These are phyloP conservation scores for Montipora foliosa DNA, from an alignment of 64 coral and sea anemone species.

Conservation along the genomic window DNA sequence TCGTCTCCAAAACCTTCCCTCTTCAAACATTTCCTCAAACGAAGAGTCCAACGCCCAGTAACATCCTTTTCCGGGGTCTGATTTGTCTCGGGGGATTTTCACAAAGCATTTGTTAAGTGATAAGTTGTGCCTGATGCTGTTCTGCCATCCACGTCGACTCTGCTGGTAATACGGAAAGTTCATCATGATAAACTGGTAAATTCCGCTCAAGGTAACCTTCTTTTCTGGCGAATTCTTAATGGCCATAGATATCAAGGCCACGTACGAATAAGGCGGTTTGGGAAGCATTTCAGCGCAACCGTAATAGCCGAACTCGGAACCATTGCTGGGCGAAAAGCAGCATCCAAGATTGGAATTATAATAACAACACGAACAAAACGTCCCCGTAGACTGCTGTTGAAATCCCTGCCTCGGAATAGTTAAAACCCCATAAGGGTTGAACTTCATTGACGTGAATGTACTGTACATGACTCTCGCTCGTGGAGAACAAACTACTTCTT, in stretches of 20 bases:
- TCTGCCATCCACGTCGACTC: conserved; percentile 97
- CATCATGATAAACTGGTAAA: conserved; percentile 97
- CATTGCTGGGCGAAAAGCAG: conserved; percentile 55
- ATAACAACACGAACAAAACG: conserved; percentile 38
- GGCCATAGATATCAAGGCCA: conserved; percentile 99
- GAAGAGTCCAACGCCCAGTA: conserved; percentile 95
- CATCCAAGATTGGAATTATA: conserved; percentile 30
- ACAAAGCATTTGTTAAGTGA: conserved; percentile 97
- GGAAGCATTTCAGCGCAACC: conserved; percentile 64
- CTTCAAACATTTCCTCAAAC: conserved; percentile 98
- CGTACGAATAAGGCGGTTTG: conserved; percentile 97
- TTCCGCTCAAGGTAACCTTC: conserved; percentile 91
- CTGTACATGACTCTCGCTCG: neutral
- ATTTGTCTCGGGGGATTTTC: conserved; percentile 91
- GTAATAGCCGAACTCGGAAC: conserved; percentile 48
- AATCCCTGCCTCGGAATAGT: conserved; percentile 1
- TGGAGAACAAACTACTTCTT: neutral
- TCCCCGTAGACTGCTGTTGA: conserved; percentile 5
- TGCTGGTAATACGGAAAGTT: conserved; percentile 97
- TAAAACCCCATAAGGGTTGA: neutral
- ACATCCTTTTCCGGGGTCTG: conserved; percentile 97
- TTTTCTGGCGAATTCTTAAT: conserved; percentile 89
- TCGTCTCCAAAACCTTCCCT: conserved; percentile 93
- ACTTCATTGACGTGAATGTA: neutral
- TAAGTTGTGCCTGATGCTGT: conserved; percentile 97